Evolutionary conservation across 2,113 vertebrate species (phyloP).

Genomic region (Cairina moschata): DNA sequence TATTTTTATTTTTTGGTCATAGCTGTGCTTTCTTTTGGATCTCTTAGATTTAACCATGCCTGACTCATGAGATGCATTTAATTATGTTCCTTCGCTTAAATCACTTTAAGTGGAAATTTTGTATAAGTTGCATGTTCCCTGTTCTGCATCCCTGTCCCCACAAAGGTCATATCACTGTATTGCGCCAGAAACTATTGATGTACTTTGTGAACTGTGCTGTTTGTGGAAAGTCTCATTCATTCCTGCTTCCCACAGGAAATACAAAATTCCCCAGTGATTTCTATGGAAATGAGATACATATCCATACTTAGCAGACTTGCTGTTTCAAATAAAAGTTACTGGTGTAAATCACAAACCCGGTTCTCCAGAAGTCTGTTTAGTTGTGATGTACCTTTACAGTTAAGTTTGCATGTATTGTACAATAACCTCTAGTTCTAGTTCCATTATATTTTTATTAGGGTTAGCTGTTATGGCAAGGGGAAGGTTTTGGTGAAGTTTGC

Average conservation of each 20-base stretch:
- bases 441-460: background rate
- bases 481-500: background rate
- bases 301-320: background rate
- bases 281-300: background rate
- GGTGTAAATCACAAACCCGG: background rate
- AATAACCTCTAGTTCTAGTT: background rate
- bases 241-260: background rate
- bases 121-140: background rate
- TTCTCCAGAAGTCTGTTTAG: background rate
- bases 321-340: background rate
- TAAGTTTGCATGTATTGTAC: background rate
- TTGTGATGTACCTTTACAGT: background rate
- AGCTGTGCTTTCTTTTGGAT: background rate
- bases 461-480: background rate
- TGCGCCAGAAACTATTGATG: background rate
- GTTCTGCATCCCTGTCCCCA: background rate
- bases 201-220: background rate
- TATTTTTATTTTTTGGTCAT: background rate
- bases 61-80: background rate
- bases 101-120: background rate
- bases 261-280: background rate
- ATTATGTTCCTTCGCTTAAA: background rate
- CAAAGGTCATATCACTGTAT: background rate
- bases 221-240: background rate
- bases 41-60: background rate